A percentile compares a stretch with the other conserved stretches of the same genome.
Evolutionary conservation across 1,140 invertebrate genomes (phyloP).

Genomic region (Patella vulgata): DNA sequence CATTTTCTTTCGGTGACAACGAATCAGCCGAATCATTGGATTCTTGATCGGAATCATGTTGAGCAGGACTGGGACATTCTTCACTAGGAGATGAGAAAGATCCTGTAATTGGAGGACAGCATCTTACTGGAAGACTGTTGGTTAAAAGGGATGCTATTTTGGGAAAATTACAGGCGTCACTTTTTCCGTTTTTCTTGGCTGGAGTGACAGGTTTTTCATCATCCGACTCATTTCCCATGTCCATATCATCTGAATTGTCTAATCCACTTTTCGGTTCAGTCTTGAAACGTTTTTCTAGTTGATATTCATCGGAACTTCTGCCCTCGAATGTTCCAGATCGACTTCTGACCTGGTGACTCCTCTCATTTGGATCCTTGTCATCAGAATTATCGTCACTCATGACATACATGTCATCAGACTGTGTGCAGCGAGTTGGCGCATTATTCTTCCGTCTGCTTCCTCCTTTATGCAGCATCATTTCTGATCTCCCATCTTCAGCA

Average conservation of each 20-base stretch:
- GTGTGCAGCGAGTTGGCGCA: slow-evolving; percentile 86
- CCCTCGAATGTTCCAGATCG: slow-evolving; percentile 1
- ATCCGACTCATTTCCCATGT: neutral
- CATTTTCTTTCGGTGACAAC: slow-evolving; percentile 1
- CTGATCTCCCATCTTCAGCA: slow-evolving; percentile 41
- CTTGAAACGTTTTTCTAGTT: slow-evolving; percentile 4
- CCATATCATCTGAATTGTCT: slow-evolving; percentile 10
- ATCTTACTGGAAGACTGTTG: slow-evolving; percentile 17
- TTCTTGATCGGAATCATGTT: slow-evolving; percentile 31
- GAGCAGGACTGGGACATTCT: neutral
- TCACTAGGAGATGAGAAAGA: neutral
- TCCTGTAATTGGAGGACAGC: neutral
- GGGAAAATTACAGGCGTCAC: slow-evolving; percentile 43
- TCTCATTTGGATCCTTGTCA: slow-evolving; percentile 36
- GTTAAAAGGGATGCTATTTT: slow-evolving; percentile 51
- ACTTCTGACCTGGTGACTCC: slow-evolving; percentile 1
- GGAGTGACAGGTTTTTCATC: slow-evolving; percentile 6
- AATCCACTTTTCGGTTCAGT: slow-evolving; percentile 7
- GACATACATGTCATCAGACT: slow-evolving; percentile 43
- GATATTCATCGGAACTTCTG: slow-evolving; percentile 1
- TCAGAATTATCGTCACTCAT: slow-evolving; percentile 57
- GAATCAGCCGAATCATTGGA: slow-evolving; percentile 34
- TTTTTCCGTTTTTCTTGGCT: slow-evolving; percentile 13
- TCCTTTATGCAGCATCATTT: slow-evolving; percentile 56
- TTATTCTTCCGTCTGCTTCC: slow-evolving; percentile 87